Percentiles rank a stretch among this genome's conserved stretches.
Evolutionary conservation across 2,113 vertebrate genomes (phyloP).

Genomic region (Alosa alosa): DNA sequence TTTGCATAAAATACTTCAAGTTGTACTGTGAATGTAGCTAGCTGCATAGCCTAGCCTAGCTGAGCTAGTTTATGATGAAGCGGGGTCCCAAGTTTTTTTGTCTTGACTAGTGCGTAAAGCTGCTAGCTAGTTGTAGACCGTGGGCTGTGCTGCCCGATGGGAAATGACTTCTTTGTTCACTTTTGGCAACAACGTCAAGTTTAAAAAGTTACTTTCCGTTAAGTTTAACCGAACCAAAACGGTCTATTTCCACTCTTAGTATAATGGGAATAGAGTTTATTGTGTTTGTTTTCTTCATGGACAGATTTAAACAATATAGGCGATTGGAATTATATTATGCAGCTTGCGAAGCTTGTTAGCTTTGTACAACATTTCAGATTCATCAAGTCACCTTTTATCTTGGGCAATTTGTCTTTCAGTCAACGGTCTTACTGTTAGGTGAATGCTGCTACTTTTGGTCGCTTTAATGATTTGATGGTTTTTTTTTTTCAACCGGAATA

Average conservation of each 20-base stretch:
- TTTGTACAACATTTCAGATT: not conserved
- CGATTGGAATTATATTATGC: not conserved
- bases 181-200: conserved; percentile 58
- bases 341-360: not conserved
- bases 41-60: conserved; percentile 15
- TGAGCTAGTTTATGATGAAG: conserved; percentile 49
- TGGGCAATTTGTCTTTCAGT: not conserved
- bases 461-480: too few species aligned
- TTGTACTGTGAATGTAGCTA: conserved; percentile 40
- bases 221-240: not conserved
- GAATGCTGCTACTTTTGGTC: not conserved
- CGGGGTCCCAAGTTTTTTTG: conserved; percentile 58
- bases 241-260: not conserved
- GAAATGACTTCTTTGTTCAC: conserved; percentile 72
- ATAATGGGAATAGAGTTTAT: not conserved
- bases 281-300: not conserved
- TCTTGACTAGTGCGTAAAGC: conserved; percentile 38
- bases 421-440: not conserved
- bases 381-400: not conserved
- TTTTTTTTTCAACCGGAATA: too few species aligned
- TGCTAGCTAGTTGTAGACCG: conserved; percentile 22
- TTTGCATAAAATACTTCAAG: conserved; percentile 57
- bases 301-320: not conserved
- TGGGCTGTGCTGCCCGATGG: conserved; percentile 31
- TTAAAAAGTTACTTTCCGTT: conserved; percentile 25